A percentile compares a stretch with the other conserved stretches of the same genome.
Evolutionary conservation across 53 echinoderm and acorn worm genomes (phyloP).

Genomic region (Glandiceps talaboti): DNA sequence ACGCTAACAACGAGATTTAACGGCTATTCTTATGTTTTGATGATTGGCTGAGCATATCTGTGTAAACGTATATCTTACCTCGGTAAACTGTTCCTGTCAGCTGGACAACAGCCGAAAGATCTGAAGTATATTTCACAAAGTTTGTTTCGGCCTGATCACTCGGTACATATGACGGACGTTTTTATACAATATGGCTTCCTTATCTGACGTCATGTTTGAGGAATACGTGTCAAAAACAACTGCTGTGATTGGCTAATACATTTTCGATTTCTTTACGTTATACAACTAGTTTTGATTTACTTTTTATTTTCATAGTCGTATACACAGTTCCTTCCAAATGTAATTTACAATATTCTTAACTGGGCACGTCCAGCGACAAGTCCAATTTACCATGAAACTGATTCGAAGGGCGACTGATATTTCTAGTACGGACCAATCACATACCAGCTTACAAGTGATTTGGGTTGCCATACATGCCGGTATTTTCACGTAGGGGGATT

Average conservation of each 20-base stretch:
- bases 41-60: too few relatives aligned
- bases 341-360: too few relatives aligned
- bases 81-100: background rate
- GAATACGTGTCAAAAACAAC: constrained; percentile 11
- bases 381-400: background rate
- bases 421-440: background rate
- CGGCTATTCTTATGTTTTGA: too few relatives aligned
- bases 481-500: background rate
- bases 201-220: constrained; percentile 37
- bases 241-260: constrained; percentile 17
- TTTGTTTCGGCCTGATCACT: background rate
- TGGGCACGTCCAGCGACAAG: too few relatives aligned
- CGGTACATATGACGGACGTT: background rate
- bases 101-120: background rate
- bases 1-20: too few relatives aligned
- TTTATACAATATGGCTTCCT: constrained; percentile 3
- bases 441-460: background rate
- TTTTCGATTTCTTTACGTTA: background rate
- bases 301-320: too few relatives aligned
- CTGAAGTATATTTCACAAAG: background rate
- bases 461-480: background rate
- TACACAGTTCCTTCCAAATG: too few relatives aligned
- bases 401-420: too few relatives aligned
- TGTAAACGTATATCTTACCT: background rate
- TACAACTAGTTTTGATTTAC: too few relatives aligned